Base-by-base conservation (phyloP, 2,888 invertebrate species). In the Diarsia brunnea region DNA sequence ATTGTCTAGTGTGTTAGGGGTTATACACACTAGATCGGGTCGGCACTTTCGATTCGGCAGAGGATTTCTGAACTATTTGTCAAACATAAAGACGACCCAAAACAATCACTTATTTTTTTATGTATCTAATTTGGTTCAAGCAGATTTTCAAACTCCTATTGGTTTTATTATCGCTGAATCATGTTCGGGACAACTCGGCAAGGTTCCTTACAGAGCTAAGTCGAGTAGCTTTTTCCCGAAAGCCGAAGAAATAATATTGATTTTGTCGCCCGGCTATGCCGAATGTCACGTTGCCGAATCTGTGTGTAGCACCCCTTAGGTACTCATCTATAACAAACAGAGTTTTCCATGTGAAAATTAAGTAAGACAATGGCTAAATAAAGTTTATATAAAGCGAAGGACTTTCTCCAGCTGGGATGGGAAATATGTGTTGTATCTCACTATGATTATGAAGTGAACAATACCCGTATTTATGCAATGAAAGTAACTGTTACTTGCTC, bases 391-490 rank as follows among this genome's bases (percentile, higher is more conserved):
- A 87, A 87, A 88, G 74, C 65, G 74, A 71, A 87, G 85, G 84
- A 90, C 91, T 91, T 91, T 91, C 91, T 87, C 91, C 73, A 68
- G 74, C 83, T 89, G 90, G 90, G 90, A 89, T 87, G 87, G 87
- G 87, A 91, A 90, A 84, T 78, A 82, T 82, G 67, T 64, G 70
- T 77, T 73, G 80, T 82, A 84, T 85, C 85, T 82, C 82, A 75
- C 84, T 78, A 61, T 55, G 77, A 79, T 86, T 88, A 85, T 84
- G 69, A 78, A 66, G n/a, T 88, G 89, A 92, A 94, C 94, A 94
- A 93, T 94, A 93, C 91, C 81, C 73, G 87, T 88, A 89, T 95
- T 95, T 94, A 94, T 94, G 95, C 93, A 95, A 95, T 80, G 94
- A 95, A 95, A 95, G 94, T 95, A 90, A 94, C 90, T 89, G 91